phyloP scores from a whole-genome alignment of 1,140 invertebrate genomes.

The Teleopsis dalmanni region DNA sequence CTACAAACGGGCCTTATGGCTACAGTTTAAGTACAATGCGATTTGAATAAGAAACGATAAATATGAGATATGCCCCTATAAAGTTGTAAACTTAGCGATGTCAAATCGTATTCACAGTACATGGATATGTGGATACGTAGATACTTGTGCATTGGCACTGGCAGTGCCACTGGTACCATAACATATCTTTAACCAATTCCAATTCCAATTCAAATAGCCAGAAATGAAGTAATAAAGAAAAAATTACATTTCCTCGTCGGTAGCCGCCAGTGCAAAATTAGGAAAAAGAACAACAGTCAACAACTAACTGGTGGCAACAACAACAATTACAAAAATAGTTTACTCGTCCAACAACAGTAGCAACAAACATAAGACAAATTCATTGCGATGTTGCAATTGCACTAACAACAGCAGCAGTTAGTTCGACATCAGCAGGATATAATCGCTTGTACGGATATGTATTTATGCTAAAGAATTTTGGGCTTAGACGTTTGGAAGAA shows the following conservation, averaged over 20 bases:
- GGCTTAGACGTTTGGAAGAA: not conserved
- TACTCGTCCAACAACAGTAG: too few species aligned
- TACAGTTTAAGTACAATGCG: conserved; percentile 7
- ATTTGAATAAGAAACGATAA: conserved; percentile 30
- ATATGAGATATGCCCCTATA: conserved; percentile 32
- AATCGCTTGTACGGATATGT: not conserved
- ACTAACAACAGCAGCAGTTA: not conserved
- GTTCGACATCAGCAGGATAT: not conserved
- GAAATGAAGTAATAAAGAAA: conserved; percentile 10
- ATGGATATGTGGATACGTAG: too few species aligned
- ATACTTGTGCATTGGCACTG: too few species aligned
- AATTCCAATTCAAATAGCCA: too few species aligned
- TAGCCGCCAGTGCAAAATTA: too few species aligned
- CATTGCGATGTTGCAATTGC: not conserved
- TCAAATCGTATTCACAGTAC: too few species aligned
- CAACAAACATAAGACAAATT: too few species aligned
- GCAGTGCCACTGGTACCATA: too few species aligned
- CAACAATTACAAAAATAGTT: too few species aligned
- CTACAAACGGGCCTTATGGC: not conserved
- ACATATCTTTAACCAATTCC: too few species aligned
- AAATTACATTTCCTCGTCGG: conserved; percentile 9
- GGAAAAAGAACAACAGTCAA: too few species aligned
- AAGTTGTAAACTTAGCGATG: conserved; percentile 43
- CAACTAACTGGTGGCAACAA: too few species aligned
- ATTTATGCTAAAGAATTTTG: not conserved